Evolutionary conservation across 2,888 invertebrate species (phyloP).

Genomic region (Tachina lurida): DNA sequence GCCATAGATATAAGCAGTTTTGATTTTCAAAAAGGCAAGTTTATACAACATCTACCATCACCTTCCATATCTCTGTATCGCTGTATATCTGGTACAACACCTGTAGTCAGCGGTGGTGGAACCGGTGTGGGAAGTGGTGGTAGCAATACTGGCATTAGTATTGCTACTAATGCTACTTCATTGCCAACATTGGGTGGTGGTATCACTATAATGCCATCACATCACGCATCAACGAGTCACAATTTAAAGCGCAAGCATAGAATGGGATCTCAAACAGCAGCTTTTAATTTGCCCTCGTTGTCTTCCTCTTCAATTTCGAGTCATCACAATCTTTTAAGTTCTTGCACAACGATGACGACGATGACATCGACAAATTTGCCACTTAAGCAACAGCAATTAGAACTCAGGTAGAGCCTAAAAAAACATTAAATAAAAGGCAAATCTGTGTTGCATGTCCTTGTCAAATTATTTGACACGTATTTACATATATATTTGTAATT

Average conservation of each 20-base stretch:
- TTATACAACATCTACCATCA: constrained; percentile 85
- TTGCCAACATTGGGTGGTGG: constrained; percentile 59
- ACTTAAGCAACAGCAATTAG: constrained; percentile 78
- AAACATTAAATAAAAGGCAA: constrained; percentile 54
- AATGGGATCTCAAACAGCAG: constrained; percentile 62
- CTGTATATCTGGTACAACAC: constrained; percentile 81
- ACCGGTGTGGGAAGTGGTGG: constrained; percentile 62
- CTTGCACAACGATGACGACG: constrained; percentile 60
- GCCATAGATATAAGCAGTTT: constrained; percentile 91
- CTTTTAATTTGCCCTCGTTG: constrained; percentile 64
- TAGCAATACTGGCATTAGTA: constrained; percentile 30
- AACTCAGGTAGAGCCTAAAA: constrained; percentile 80
- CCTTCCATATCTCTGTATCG: constrained; percentile 81
- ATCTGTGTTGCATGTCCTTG: constrained; percentile 71
- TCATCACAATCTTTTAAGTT: constrained; percentile 66
- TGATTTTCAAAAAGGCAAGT: constrained; percentile 92
- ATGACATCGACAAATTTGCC: constrained; percentile 56
- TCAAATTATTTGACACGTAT: constrained; percentile 53
- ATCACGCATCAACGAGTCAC: constrained; percentile 69
- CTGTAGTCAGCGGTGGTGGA: constrained; percentile 64
- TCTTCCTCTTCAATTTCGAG: constrained; percentile 66
- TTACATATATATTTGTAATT: constrained; percentile 20
- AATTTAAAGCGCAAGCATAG: constrained; percentile 73
- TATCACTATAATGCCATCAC: constrained; percentile 66
- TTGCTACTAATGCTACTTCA: constrained; percentile 47